phyloP scores from a whole-genome alignment of 2,888 invertebrate species.

The Drosophila ustulata region DNA sequence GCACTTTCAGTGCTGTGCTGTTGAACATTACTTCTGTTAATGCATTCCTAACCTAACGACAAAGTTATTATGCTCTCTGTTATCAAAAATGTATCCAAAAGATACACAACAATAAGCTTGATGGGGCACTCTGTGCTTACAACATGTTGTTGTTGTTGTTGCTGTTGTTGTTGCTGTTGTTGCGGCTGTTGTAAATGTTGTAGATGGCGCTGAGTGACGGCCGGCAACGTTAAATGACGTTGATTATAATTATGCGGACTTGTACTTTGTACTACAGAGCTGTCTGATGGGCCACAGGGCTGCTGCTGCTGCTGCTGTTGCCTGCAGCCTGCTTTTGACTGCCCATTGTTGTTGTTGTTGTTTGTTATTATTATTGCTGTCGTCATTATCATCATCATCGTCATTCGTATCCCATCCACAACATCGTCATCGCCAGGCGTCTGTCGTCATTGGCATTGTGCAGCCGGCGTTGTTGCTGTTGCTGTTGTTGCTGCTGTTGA shows the following conservation, averaged over 20 bases:
- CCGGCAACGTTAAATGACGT: slow-evolving; percentile 80
- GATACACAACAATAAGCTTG: slow-evolving; percentile 77
- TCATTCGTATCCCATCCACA: slow-evolving; percentile 60
- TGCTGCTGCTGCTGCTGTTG: slow-evolving; percentile 50
- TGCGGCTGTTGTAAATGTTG: slow-evolving; percentile 63
- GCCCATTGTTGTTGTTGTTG: slow-evolving; percentile 52
- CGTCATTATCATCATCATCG: slow-evolving; percentile 50
- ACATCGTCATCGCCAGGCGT: slow-evolving; percentile 58
- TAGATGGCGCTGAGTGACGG: slow-evolving; percentile 74
- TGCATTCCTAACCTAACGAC: slow-evolving; percentile 67
- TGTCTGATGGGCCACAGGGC: slow-evolving; percentile 62
- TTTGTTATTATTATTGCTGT: slow-evolving; percentile 69
- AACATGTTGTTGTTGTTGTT: slow-evolving; percentile 60
- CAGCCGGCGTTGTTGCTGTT: slow-evolving; percentile 54
- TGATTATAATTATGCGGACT: slow-evolving; percentile 82
- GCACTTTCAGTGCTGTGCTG: background rate
- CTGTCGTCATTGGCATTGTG: slow-evolving; percentile 57
- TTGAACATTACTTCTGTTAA: slow-evolving; percentile 32
- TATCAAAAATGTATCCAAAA: slow-evolving; percentile 78
- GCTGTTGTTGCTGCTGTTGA: slow-evolving; percentile 64
- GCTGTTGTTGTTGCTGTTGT: slow-evolving; percentile 35
- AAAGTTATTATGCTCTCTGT: slow-evolving; percentile 74
- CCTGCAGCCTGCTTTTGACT: slow-evolving; percentile 48
- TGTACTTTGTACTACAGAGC: slow-evolving; percentile 74
- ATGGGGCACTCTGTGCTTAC: slow-evolving; percentile 70